Percentiles rank a stretch among this genome's conserved stretches.
Conservation (phyloP, 2,113 vertebrate genomes). For the Melierax canorus region DNA sequence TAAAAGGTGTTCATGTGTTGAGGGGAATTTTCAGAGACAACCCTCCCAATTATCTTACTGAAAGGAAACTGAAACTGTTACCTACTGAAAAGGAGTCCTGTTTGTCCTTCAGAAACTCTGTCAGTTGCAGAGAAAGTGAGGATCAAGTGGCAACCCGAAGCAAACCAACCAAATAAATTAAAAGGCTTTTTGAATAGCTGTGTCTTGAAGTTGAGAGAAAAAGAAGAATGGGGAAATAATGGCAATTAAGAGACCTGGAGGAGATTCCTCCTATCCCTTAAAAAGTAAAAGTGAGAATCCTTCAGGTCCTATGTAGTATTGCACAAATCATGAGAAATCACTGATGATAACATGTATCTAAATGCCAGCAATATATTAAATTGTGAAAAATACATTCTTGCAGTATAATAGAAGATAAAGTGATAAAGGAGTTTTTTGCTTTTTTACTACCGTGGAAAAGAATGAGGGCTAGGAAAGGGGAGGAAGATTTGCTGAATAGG, state of each 20-base stretch:
- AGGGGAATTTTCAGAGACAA: not conserved
- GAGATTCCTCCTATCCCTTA: not conserved
- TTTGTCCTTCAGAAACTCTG: not conserved
- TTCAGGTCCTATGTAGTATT: not conserved
- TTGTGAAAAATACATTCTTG: not conserved
- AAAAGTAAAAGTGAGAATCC: not conserved
- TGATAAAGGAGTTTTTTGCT: not conserved
- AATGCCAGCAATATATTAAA: not conserved
- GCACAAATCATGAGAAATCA: not conserved
- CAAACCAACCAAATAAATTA: not conserved
- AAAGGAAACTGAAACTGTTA: not conserved
- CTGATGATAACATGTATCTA: not conserved
- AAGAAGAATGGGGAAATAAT: not conserved
- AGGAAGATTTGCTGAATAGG: not conserved
- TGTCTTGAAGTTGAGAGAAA: not conserved
- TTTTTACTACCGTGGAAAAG: not conserved
- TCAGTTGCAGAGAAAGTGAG: not conserved
- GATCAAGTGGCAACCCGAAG: not conserved
- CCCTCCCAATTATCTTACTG: not conserved
- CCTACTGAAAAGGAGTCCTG: not conserved
- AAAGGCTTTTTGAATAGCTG: not conserved
- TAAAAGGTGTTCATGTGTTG: not conserved
- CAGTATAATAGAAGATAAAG: not conserved
- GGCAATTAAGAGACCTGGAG: not conserved
- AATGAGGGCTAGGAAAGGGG: not conserved